Percentiles rank a stretch among this genome's conserved stretches.
Evolutionary conservation across 2,113 vertebrate genomes (phyloP).

Genomic region (Calyptomena viridis): DNA sequence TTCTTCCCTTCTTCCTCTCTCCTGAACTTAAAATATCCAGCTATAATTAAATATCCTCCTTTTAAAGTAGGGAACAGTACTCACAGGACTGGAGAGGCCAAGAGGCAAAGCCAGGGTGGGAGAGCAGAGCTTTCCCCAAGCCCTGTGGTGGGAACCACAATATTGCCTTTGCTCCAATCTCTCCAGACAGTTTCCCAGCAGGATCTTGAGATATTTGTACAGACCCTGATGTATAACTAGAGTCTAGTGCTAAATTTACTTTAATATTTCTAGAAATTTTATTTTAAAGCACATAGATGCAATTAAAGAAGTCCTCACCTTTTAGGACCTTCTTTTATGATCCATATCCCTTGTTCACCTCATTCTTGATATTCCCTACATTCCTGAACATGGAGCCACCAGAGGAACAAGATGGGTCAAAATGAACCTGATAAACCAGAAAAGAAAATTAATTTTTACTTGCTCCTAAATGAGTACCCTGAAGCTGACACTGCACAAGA

Average conservation of each 20-base stretch:
- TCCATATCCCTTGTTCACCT: background rate
- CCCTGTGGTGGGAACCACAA: background rate
- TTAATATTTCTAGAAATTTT: background rate
- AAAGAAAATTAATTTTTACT: background rate
- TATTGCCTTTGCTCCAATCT: background rate
- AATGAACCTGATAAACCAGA: background rate
- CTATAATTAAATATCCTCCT: slow-evolving; percentile 74
- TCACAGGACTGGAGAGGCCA: slow-evolving; percentile 51
- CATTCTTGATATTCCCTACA: background rate
- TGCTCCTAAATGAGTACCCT: background rate
- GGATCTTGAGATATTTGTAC: background rate
- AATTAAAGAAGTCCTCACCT: background rate
- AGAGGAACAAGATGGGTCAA: background rate
- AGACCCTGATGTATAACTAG: background rate
- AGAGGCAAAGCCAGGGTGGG: slow-evolving; percentile 19
- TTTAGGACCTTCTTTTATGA: background rate
- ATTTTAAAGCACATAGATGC: background rate
- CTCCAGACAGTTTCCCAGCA: background rate
- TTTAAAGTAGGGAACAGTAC: slow-evolving; percentile 52
- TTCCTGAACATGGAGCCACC: background rate
- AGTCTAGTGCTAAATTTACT: background rate
- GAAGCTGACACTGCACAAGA: background rate
- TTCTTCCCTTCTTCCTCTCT: slow-evolving; percentile 52
- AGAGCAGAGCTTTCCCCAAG: slow-evolving; percentile 10
- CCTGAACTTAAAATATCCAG: slow-evolving; percentile 59